Base-by-base conservation (phyloP, 2,797 vertebrate genomes). In the Pipistrellus pipistrellus region DNA sequence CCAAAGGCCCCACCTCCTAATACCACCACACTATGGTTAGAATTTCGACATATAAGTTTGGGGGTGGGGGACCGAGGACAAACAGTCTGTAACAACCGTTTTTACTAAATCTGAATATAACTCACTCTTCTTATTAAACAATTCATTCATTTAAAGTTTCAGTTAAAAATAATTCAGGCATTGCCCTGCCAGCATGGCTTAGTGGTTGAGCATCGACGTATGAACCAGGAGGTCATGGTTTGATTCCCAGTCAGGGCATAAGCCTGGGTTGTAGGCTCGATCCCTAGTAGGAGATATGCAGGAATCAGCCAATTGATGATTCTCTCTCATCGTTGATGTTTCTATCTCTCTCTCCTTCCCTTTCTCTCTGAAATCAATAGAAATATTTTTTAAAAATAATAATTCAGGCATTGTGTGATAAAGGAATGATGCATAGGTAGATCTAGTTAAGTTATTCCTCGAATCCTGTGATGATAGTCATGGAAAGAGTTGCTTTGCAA, bases 61-160 rank as follows among this genome's bases (percentile, higher is more conserved):
- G 23, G 4, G 14, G 15, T 13, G 27, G 18, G 38, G 35, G 2
- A 59, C 4, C 4, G 12, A 23, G 25, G 27, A 38, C 18, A 38
- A 68, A 69, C 17, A 53, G 13, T 41, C 4, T 6, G 2, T 44
- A 82, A 35, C 15, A 59, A 76, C 41, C 4, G 1, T 80, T 78
- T 78, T 85, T 48, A 30, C 8, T 51, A 81, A 69, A 66, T 85
- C 25, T 72, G 2, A 38, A 18, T 73, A 11, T 84, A 66, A 88
- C 71, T 91, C 41, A 44, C 4, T 94, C 55, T 91, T 81, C 21
- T 68, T 93, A 44, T 55, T 3, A 30, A 69, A 71, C 15, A 89
- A 81, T 59, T 80, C 69, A 32, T 64, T 89, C 27, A 51, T 55
- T 20, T 77, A 41, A 68, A 87, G 44, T 81, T 80, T 57, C 23